A percentile compares a stretch with the other conserved stretches of the same genome.
phyloP scores from a whole-genome alignment of 2,888 invertebrate species.

The Leptogaster cylindrica region DNA sequence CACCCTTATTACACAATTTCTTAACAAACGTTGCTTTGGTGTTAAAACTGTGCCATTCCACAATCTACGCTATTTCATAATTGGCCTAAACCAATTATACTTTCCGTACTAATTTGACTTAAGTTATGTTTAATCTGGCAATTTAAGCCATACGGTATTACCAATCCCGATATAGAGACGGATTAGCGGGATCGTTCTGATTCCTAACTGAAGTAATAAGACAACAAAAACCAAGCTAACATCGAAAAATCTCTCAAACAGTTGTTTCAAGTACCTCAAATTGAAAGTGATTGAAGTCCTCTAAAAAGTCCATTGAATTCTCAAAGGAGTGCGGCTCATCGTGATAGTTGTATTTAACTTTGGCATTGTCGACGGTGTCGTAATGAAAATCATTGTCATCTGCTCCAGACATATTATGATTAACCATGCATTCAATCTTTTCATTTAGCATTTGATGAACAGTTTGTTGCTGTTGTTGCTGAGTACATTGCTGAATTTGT shows the following conservation, averaged over 20 bases:
- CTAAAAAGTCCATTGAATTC: conserved; percentile 53
- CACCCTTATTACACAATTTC: no score
- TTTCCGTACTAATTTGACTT: no score
- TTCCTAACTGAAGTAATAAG: neutral
- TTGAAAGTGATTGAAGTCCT: conserved; percentile 53
- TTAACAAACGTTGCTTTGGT: no score
- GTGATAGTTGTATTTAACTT: conserved; percentile 49
- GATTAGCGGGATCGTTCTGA: no score
- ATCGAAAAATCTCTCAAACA: conserved; percentile 62
- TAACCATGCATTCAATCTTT: conserved; percentile 43
- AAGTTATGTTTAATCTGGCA: no score
- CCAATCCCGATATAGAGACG: no score
- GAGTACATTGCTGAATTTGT: conserved; percentile 1
- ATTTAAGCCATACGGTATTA: no score
- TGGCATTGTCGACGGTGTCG: conserved; percentile 50
- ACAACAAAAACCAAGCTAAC: neutral
- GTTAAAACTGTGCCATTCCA: no score
- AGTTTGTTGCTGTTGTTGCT: conserved; percentile 31
- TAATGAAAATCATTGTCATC: conserved; percentile 51
- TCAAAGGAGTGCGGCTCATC: conserved; percentile 55
- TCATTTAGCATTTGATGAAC: conserved; percentile 46
- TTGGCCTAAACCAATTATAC: no score
- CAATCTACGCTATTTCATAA: no score
- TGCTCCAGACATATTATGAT: conserved; percentile 27
- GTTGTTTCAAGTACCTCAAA: conserved; percentile 74